These are phyloP conservation scores for Thereva nobilitata DNA, from an alignment of 2,888 invertebrate species.

Conservation along the genomic window DNA sequence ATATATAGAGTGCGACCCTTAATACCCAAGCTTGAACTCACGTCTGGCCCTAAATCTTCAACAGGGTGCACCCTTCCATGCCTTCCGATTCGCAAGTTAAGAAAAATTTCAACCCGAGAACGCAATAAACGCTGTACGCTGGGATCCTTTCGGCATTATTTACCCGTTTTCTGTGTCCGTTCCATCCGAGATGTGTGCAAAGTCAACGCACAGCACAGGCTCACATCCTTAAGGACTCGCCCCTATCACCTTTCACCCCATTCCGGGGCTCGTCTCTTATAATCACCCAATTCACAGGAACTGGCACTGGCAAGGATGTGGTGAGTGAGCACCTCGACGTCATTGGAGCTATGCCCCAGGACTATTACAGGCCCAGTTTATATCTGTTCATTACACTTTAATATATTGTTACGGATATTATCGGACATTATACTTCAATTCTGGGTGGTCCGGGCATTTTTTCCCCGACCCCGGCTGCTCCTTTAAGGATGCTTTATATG, in stretches of 20 bases:
- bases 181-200: background rate
- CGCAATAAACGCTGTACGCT: constrained; percentile 6
- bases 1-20: background rate
- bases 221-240: background rate
- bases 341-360: background rate
- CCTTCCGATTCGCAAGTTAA: constrained; percentile 3
- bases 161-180: background rate
- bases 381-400: constrained; percentile 6
- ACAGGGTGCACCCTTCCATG: background rate
- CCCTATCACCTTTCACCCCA: background rate
- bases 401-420: constrained; percentile 8
- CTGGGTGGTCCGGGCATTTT: background rate
- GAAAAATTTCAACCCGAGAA: constrained; percentile 9
- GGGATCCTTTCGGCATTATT: background rate
- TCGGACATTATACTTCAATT: constrained; percentile 10
- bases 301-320: background rate
- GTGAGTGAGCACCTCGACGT: background rate
- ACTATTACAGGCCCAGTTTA: background rate
- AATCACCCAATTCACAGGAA: constrained; percentile 3
- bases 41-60: too few species aligned
- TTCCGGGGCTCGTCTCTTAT: background rate
- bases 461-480: too few species aligned
- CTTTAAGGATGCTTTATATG: too few species aligned
- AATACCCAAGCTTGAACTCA: background rate
- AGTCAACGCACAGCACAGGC: background rate